These are phyloP conservation scores for Apaloderma vittatum DNA, from an alignment of 2,113 vertebrate genomes.

Conservation along the genomic window DNA sequence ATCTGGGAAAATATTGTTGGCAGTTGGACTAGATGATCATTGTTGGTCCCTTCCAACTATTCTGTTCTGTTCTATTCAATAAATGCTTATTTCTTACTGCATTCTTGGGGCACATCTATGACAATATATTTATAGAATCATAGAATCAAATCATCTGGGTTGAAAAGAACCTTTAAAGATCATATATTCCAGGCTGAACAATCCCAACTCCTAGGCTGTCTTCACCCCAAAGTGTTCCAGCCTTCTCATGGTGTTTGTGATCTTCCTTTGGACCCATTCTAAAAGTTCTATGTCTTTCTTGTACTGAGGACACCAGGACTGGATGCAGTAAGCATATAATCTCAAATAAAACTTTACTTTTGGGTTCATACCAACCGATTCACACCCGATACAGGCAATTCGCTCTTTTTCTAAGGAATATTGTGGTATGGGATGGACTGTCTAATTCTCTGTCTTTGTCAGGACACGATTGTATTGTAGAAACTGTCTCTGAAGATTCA, in stretches of 20 bases:
- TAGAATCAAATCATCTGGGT: background rate
- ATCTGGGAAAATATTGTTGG: background rate
- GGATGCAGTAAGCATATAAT: background rate
- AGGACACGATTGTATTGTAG: background rate
- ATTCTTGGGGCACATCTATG: background rate
- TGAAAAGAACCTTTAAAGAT: background rate
- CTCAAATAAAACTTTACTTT: background rate
- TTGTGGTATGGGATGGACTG: background rate
- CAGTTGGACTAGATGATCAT: background rate
- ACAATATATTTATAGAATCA: background rate
- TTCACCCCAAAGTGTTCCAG: background rate
- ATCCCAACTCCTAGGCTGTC: background rate
- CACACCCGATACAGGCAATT: too few relatives aligned
- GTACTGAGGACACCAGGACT: background rate
- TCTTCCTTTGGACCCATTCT: background rate
- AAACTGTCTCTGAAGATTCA: background rate
- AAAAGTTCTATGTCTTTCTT: background rate
- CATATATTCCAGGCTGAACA: background rate
- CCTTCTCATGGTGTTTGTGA: background rate
- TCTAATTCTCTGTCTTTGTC: background rate
- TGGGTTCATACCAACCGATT: too few relatives aligned
- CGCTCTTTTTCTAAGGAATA: background rate
- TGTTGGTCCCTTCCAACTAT: background rate
- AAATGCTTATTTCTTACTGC: background rate
- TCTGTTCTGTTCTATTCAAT: background rate